Evolutionary conservation across 2,888 invertebrate genomes (phyloP).

Genomic region (Drosophila atripex): DNA sequence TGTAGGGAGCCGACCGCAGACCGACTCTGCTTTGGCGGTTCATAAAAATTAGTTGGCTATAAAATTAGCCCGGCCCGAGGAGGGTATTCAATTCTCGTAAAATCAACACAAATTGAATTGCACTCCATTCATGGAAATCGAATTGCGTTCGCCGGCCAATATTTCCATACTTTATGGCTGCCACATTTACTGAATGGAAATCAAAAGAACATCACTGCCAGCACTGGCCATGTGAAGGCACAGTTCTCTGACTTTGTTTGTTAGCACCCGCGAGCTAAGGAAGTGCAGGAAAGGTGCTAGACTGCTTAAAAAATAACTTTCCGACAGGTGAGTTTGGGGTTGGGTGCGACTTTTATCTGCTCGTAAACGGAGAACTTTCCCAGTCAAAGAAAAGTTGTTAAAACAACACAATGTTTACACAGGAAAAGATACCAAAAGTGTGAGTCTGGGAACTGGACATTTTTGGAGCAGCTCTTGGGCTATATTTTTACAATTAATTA

Average conservation of each 20-base stretch:
- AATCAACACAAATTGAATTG: slow-evolving; percentile 68
- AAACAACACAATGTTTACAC: not conserved
- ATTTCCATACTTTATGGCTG: slow-evolving; percentile 31
- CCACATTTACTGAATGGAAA: slow-evolving; percentile 21
- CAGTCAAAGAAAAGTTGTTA: slow-evolving; percentile 7
- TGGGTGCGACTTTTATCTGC: slow-evolving; percentile 44
- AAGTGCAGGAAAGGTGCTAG: slow-evolving; percentile 49
- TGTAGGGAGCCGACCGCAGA: no score
- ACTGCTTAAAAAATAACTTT: slow-evolving; percentile 18
- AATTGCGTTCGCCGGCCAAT: slow-evolving; percentile 20
- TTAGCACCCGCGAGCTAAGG: slow-evolving; percentile 13
- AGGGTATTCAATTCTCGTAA: slow-evolving; percentile 39
- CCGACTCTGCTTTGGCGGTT: slow-evolving; percentile 58
- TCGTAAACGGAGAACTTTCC: slow-evolving; percentile 41
- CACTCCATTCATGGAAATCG: slow-evolving; percentile 69
- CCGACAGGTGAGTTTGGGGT: slow-evolving; percentile 25
- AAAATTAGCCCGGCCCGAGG: slow-evolving; percentile 29
- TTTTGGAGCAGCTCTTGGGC: not conserved
- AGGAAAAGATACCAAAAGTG: slow-evolving; percentile 11
- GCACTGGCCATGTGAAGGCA: slow-evolving; percentile 6
- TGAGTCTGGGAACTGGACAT: not conserved
- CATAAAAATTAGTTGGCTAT: slow-evolving; percentile 76
- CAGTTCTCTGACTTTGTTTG: slow-evolving; percentile 9
- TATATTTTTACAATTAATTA: not conserved
- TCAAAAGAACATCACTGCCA: slow-evolving; percentile 18